Conservation (phyloP, 1,140 invertebrate species). For the Luehdorfia chinensis region DNA sequence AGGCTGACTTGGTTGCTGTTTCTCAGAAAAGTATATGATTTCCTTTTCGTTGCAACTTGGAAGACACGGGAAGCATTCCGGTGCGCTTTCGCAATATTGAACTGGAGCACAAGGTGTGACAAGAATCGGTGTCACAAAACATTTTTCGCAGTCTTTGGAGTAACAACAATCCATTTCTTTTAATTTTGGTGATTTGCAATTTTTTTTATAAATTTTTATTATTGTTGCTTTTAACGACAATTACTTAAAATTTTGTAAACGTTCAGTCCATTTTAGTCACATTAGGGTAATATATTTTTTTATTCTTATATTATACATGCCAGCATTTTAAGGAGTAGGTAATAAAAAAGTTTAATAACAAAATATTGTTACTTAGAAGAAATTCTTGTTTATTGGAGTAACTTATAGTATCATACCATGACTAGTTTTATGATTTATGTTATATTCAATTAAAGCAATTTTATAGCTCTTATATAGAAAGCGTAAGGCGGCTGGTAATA, state of each 20-base stretch:
- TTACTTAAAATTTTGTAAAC: slow-evolving; percentile 8
- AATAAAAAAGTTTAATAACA: no score
- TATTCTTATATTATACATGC: no score
- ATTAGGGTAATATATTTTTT: background rate
- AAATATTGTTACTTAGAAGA: no score
- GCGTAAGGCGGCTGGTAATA: no score
- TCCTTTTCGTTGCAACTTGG: slow-evolving; percentile 42
- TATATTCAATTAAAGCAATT: no score
- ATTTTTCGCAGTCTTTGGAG: slow-evolving; percentile 42
- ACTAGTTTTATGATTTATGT: no score
- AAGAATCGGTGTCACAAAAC: slow-evolving; percentile 47
- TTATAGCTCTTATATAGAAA: no score
- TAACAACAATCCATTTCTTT: slow-evolving; percentile 54
- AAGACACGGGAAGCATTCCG: slow-evolving; percentile 42
- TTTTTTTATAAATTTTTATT: slow-evolving; percentile 17
- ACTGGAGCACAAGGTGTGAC: slow-evolving; percentile 29
- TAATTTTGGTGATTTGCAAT: slow-evolving; percentile 28
- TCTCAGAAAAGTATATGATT: slow-evolving; percentile 42
- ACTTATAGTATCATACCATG: no score
- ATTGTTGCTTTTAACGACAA: background rate
- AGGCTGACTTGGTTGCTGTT: slow-evolving; percentile 17
- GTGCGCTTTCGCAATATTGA: slow-evolving; percentile 36
- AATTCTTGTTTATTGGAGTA: no score
- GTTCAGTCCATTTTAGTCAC: background rate
- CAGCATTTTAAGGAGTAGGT: no score